Evolutionary conservation across 1,140 invertebrate genomes (phyloP).

Genomic region (Mizuhopecten yessoensis): DNA sequence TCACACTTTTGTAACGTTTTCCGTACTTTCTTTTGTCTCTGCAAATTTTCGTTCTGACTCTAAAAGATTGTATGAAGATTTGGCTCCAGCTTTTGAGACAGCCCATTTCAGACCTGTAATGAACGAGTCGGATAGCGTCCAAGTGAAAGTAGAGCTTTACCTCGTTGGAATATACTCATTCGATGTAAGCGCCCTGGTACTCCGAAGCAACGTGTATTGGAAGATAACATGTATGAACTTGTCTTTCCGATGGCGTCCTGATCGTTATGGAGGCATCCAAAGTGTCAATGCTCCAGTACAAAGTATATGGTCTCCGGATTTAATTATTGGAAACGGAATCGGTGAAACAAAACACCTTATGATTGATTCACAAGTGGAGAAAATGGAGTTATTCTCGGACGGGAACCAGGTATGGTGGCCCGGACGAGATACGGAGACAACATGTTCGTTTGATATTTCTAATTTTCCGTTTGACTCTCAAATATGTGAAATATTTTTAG

Average conservation of each 20-base stretch:
- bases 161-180: background rate
- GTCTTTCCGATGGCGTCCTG: background rate
- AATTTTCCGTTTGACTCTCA: constrained; percentile 50
- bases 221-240: background rate
- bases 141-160: background rate
- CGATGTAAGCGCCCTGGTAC: background rate
- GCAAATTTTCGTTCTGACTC: background rate
- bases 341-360: background rate
- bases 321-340: background rate
- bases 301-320: background rate
- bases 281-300: background rate
- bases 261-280: background rate
- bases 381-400: background rate
- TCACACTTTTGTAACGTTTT: background rate
- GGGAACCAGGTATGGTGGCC: background rate
- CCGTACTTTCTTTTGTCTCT: background rate
- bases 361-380: background rate
- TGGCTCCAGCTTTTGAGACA: background rate
- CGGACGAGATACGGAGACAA: background rate
- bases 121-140: background rate
- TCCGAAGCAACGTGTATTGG: background rate
- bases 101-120: background rate
- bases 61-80: background rate
- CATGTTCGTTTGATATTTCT: background rate
- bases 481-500: constrained; percentile 30